Percentiles rank a stretch among this genome's conserved stretches.
phyloP scores from a whole-genome alignment of 2,797 vertebrate genomes.

The Ctenopoma kingsleyae region DNA sequence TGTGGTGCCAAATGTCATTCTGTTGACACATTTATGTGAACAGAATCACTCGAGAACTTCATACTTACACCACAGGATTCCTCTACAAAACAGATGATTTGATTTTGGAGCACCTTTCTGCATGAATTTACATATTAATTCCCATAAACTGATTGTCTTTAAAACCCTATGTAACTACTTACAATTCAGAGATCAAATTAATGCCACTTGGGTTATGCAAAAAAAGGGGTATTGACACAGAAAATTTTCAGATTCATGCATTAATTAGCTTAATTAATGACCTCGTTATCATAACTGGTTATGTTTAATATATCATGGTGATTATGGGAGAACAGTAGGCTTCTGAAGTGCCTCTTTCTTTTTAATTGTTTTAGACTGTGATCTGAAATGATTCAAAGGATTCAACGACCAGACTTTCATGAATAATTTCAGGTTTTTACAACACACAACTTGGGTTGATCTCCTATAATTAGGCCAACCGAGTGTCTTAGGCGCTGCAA shows the following conservation, averaged over 20 bases:
- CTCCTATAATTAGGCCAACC: conserved; percentile 62
- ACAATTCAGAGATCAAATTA: conserved; percentile 36
- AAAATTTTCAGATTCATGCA: conserved; percentile 39
- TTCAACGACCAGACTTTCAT: conserved; percentile 62
- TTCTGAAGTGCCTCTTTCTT: conserved; percentile 38
- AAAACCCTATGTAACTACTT: conserved; percentile 28
- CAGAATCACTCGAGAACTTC: conserved; percentile 22
- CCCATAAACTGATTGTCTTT: conserved; percentile 1
- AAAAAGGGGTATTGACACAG: conserved; percentile 25
- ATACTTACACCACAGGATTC: background rate
- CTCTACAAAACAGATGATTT: conserved; percentile 13
- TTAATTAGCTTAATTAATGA: conserved; percentile 66
- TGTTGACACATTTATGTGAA: conserved; percentile 10
- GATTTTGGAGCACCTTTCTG: conserved; percentile 27
- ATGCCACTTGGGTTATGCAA: conserved; percentile 32
- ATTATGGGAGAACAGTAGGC: conserved; percentile 53
- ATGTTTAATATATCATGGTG: conserved; percentile 58
- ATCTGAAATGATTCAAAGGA: conserved; percentile 56
- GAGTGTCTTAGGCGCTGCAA: conserved; percentile 29
- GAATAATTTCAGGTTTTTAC: conserved; percentile 67
- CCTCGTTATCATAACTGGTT: conserved; percentile 49
- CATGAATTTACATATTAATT: conserved; percentile 32
- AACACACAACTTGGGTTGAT: conserved; percentile 50
- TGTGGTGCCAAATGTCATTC: background rate
- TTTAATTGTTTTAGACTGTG: conserved; percentile 43